Evolutionary conservation across 1,140 invertebrate genomes (phyloP).

Genomic region (Leptonema lineaticorne): DNA sequence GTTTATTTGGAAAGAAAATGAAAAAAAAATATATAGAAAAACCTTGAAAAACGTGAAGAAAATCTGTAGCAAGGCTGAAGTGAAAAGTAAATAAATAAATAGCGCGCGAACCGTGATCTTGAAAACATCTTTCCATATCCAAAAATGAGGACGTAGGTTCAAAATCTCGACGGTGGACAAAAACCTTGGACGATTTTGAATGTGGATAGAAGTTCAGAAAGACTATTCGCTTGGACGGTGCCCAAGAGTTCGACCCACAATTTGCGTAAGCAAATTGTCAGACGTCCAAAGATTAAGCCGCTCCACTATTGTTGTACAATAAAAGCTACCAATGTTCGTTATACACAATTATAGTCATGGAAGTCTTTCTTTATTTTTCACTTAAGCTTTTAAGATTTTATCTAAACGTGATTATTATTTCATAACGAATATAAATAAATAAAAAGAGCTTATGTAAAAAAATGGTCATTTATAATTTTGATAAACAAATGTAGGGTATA

Average conservation of each 20-base stretch:
- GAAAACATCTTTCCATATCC: not conserved
- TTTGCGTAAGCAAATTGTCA: constrained; percentile 27
- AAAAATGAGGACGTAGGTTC: constrained; percentile 14
- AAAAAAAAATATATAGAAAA: not conserved
- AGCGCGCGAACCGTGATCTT: not conserved
- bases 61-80: not conserved
- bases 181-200: constrained; percentile 6
- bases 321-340: not conserved
- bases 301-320: not conserved
- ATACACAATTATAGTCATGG: not conserved
- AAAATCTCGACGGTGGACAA: not conserved
- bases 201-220: not conserved
- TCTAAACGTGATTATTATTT: no score
- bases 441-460: no score
- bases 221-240: not conserved
- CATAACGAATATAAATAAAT: no score
- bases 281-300: not conserved
- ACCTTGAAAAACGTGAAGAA: not conserved
- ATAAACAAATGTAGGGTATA: not conserved
- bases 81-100: not conserved
- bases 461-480: not conserved
- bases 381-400: no score
- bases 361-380: no score
- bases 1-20: no score
- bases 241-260: not conserved